Conservation (phyloP, 2,113 vertebrate species). For the Takifugu bimaculatus region DNA sequence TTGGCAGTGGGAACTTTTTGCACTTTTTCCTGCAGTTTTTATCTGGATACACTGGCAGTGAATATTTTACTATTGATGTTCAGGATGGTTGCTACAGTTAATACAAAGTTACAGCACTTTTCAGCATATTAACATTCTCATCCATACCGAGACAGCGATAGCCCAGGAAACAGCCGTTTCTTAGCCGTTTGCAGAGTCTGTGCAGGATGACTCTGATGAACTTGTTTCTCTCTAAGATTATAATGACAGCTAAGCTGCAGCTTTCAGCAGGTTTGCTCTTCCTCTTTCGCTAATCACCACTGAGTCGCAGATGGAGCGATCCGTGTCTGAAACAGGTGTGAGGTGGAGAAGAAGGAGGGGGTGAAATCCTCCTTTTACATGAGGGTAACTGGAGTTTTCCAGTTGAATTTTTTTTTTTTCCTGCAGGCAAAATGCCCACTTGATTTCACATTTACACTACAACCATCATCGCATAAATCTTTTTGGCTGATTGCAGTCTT, state of each 20-base stretch:
- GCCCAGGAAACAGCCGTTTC: slow-evolving; percentile 52
- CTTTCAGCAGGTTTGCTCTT: slow-evolving; percentile 48
- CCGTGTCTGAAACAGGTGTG: slow-evolving; percentile 13
- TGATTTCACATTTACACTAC: background rate
- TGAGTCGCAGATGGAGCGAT: slow-evolving; percentile 2
- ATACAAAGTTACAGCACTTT: slow-evolving; percentile 12
- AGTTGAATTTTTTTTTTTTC: background rate
- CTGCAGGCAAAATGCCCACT: background rate
- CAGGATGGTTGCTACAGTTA: too few relatives aligned
- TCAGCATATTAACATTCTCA: slow-evolving; percentile 10
- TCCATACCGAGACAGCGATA: slow-evolving; percentile 52
- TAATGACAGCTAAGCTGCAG: slow-evolving; percentile 58
- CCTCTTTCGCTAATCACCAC: background rate
- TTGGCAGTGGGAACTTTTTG: too few relatives aligned
- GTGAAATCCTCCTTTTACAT: too few relatives aligned
- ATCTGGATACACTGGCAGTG: too few relatives aligned
- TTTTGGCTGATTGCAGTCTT: background rate
- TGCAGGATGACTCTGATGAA: slow-evolving; percentile 54
- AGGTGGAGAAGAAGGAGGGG: background rate
- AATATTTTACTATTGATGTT: too few relatives aligned
- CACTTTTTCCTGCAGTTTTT: too few relatives aligned
- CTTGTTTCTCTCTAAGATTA: slow-evolving; percentile 46
- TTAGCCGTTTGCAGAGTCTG: slow-evolving; percentile 2
- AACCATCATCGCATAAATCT: background rate
- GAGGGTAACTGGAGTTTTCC: background rate